Evolutionary conservation across 2,113 vertebrate genomes (phyloP), one percentile per base, ranked within the genome.

Genomic region (Ameiurus melas): DNA sequence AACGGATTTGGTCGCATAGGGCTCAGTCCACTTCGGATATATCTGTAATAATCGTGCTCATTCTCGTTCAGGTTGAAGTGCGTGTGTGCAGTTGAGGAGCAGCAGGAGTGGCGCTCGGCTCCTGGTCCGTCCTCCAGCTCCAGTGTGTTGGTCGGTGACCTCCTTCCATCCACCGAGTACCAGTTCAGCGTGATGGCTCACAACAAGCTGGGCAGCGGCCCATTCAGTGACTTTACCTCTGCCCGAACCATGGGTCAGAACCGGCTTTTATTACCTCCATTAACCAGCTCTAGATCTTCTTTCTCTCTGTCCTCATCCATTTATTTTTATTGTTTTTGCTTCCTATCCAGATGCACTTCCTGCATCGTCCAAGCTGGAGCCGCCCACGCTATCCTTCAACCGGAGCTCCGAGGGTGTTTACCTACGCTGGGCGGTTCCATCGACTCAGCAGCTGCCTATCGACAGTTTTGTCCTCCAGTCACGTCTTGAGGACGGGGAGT

Each of bases 181-280:
- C 98, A 99, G 95, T 98, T 99, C 95, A 98, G 97, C 0, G 91
- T 99, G 89, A 94, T 99, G 85, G 96, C 98, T 47, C 97, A 97
- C 89, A 99, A 99, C 92, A 97, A 97, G 88, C 92, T 97, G 88
- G 98, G 98, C 47, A 97, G 97, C 0, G 98, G 98, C 14, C 98
- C 98, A 39, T 99, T 98, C 94, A 99, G 98, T 10, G 95, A 98
- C 90, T 97, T 98, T 0, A 79, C 94, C 90, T 93, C 95, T 20
- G 91, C 94, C 0, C 86, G 91, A 68, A 98, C 97, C 5, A 94
- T 96, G 89, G 96, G 98, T 99, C 79, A 95, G 95, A 92, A 68
- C 51, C 81, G 62, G 55, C 57, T 66, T 51, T 90, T 58, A 53
- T 64, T 25, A 55, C 47, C 47, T 79, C 55, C 53, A 8, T 62